Evolutionary conservation across 2,113 vertebrate genomes (phyloP), one percentile per base, ranked within the genome.

Genomic region (Microcebus ravelobensis): DNA sequence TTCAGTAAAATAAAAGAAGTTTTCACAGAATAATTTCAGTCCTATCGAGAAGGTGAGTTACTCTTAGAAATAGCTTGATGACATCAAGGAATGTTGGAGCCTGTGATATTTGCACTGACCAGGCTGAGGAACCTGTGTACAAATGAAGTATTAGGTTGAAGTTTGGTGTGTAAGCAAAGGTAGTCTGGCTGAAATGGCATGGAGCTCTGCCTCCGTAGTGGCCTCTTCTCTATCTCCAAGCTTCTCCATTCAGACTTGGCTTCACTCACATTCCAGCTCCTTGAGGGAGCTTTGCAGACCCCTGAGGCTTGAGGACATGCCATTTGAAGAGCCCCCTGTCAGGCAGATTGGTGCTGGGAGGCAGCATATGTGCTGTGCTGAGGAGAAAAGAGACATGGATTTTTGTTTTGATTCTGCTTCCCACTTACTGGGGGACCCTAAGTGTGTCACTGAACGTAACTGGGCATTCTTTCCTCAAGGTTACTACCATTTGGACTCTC

Each of bases 401-500:
- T 90, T 86, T 73, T 61, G 15, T 79, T 84, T 65, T 63, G 13
- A 39, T 71, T 79, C 34, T 92, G 10, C 21, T 55, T 55, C 6
- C 13, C 59, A 4, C 36, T 84, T 29, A 6, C 36, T 88, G 27
- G n/a, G 14, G 15, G 23, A 80, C 27, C 14, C 42, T 9, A 36
- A 36, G 31, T 4, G 14, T 79, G 18, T 59, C 70, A 57, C 39
- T 70, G 39, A 5, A 15, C 34, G 31, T 39, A 39, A 42, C 25
- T 73, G 77, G 31, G 34, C n/a, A 50, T 80, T 91, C 36, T 89
- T 84, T 95, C 73, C 36, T 85, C 23, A 5, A 39, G 48, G n/a
- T 86, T 76, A 70, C 23, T 67, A 70, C 42, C 25, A 65, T 94
- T 68, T 55, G 31, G 7, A 31, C 48, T 85, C 67, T 91, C 27